These are phyloP conservation scores for Phocides pigmalion DNA, from an alignment of 1,140 invertebrate genomes.

Conservation along the genomic window DNA sequence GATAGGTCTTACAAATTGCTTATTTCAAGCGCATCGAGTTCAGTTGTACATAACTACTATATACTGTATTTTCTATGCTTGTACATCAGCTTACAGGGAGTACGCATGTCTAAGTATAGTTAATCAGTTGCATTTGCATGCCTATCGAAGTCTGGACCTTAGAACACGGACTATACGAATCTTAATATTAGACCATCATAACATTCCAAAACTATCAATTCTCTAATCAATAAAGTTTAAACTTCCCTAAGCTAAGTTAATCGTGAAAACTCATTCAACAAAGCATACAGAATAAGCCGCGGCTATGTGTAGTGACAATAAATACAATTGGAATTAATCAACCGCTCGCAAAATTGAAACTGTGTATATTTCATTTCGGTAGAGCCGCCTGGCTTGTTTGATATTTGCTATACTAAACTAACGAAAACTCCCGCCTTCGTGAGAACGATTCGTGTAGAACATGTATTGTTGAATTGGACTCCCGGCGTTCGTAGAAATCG, in stretches of 20 bases:
- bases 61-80: too few relatives aligned
- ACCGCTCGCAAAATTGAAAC: constrained; percentile 39
- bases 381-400: constrained; percentile 11
- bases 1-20: too few relatives aligned
- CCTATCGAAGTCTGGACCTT: too few relatives aligned
- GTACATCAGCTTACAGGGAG: too few relatives aligned
- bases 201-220: too few relatives aligned
- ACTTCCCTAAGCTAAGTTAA: constrained; percentile 1
- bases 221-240: too few relatives aligned
- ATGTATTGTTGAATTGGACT: constrained; percentile 1
- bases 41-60: too few relatives aligned
- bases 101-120: too few relatives aligned
- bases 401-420: constrained; percentile 18
- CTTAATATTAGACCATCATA: too few relatives aligned
- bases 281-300: constrained; percentile 33
- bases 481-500: background rate
- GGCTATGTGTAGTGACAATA: constrained; percentile 33
- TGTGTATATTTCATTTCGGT: constrained; percentile 37
- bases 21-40: too few relatives aligned
- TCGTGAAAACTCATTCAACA: constrained; percentile 23
- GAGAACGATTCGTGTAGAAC: background rate
- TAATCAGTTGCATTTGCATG: too few relatives aligned
- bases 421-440: background rate
- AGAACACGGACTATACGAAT: too few relatives aligned
- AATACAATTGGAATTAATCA: constrained; percentile 45